phyloP scores from a whole-genome alignment of 1,140 invertebrate genomes.

The Alviniconcha marisindica region DNA sequence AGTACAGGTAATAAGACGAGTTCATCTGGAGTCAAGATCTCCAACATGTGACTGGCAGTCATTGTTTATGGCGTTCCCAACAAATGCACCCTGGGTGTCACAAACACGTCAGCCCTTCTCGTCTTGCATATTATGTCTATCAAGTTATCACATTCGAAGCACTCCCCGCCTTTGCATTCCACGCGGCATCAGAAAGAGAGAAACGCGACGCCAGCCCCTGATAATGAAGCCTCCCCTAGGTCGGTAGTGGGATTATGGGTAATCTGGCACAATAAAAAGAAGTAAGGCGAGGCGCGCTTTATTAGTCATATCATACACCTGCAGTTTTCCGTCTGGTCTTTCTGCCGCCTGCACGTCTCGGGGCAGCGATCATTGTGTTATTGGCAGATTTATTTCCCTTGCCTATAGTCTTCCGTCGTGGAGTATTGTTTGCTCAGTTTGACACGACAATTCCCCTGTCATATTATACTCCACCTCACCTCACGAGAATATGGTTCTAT shows the following conservation, averaged over 20 bases:
- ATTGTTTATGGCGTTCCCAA: no score
- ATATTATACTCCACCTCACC: background rate
- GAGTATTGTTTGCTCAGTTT: background rate
- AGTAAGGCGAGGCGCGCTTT: background rate
- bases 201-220: background rate
- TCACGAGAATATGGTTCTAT: slow-evolving; percentile 18
- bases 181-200: background rate
- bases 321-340: background rate
- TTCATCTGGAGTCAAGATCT: no score
- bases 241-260: slow-evolving; percentile 1
- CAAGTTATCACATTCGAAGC: background rate
- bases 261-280: background rate
- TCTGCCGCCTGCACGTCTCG: background rate
- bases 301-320: slow-evolving; percentile 38
- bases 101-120: background rate
- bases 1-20: no score
- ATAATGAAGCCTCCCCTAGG: background rate
- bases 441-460: background rate
- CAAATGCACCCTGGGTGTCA: no score
- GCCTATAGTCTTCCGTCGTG: background rate
- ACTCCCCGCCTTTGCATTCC: background rate
- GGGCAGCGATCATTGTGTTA: background rate
- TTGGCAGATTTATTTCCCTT: background rate
- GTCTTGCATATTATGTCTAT: background rate
- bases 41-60: no score